Base-by-base conservation (phyloP, 1,140 invertebrate genomes). In the Acyrthosiphon pisum region DNA sequence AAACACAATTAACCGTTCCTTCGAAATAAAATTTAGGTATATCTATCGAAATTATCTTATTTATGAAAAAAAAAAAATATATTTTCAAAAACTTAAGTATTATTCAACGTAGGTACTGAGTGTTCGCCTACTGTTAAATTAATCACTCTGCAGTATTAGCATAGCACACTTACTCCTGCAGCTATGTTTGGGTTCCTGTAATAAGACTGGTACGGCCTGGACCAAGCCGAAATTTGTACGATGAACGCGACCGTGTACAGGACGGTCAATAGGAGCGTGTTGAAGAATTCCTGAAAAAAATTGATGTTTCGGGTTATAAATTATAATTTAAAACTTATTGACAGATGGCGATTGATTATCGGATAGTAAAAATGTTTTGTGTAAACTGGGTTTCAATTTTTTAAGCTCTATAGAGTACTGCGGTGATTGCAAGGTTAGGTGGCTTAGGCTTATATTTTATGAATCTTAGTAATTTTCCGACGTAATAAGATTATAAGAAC, bases 221-320 rank as follows among this genome's bases (percentile, higher is more conserved):
- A 95, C 95, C 96, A 96, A 0, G 96, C 95, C 3, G 96, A 96
- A 91, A 98, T 95, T 95, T 98, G 97, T 20, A 97, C 96, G 94
- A 98, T 97, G 95, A 98, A 97, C 2, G 97, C 97, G 88, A 97
- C 97, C 94, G 97, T 96, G 95, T 98, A 98, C 93, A 98, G 95
- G 35, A 98, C 94, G 0, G 97, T 96, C 94, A 96, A 96, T 91
- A 97, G 95, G 30, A 95, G 96, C 6, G 97, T 98, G 94, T 98
- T 97, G 46, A 98, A 95, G 84, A 98, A 95, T 95, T 98, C 98
- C 98, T 98, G 95, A 60, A 96, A 96, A 94, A 94, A 18, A 53
- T 22, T 22, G 2, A 56, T 41, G 1, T 37, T 56, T 89, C 37
- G 7, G 22, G 9, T 14, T 8, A n/a, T n/a, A n/a, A n/a, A n/a